Evolutionary conservation across 1,140 invertebrate species (phyloP), one percentile per base, ranked within the genome.

Genomic region (Drosophila bocki): DNA sequence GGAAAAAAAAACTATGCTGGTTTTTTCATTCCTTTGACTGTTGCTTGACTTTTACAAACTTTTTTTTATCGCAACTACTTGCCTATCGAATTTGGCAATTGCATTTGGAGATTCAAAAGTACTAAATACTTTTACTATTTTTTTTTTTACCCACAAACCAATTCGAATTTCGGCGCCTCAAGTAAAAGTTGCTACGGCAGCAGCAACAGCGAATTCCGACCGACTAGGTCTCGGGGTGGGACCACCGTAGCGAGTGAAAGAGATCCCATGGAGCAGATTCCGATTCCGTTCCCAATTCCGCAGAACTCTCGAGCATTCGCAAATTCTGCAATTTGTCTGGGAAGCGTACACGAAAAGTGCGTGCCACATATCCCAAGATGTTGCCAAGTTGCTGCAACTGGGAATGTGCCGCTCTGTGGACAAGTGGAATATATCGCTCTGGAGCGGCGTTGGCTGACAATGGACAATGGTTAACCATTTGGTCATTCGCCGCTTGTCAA

Each of bases 341-440:
- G 84, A 87, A 88, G 67, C 83, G 71, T 87, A 88, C 80, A 87
- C 80, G 83, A 88, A 88, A 83, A 88, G 83, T 87, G 83, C 83
- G 84, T 87, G 83, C 84, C 84, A 78, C 78, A 70, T 74, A 37
- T 26, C 57, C 11, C 41, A 42, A 42, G 44, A 47, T 47, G 70
- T 57, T 56, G 54, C 44, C 39, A 33, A 33, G 51, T 60, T 59
- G 69, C 53, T 59, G 70, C 53, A 56, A 51, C 54, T 60, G 44
- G 56, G 51, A 60, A 47, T 70, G 60, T 29, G 37, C 53, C 33
- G 50, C 60, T 58, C 53, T 42, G 44, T 47, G 61, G 48, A 54
- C 69, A 59, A 72, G 69, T 72, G 67, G 67, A 60, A 41, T 67
- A 41, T 67, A 48, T 59, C 45, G 69, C 29, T 26, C 3, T 33